Evolutionary conservation across 2,797 vertebrate genomes (phyloP).

Genomic region (Crocidura indochinensis): DNA sequence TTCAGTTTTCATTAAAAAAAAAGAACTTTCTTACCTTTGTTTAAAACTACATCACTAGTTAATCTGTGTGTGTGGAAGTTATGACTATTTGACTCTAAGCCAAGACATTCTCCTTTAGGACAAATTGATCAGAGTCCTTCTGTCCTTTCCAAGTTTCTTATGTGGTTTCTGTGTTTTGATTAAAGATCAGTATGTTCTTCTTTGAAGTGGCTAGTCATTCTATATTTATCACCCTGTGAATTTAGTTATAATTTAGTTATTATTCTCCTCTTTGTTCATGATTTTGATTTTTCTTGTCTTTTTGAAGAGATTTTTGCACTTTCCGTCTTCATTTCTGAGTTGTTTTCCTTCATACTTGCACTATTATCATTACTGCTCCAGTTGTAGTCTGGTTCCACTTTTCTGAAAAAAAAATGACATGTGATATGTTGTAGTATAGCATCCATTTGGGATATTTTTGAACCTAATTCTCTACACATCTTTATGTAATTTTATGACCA

Average conservation of each 20-base stretch:
- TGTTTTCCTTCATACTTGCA: not conserved
- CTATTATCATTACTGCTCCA: not conserved
- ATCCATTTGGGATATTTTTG: not conserved
- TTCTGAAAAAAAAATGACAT: not conserved
- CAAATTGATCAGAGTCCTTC: not conserved
- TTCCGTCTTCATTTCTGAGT: fast-evolving
- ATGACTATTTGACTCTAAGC: not conserved
- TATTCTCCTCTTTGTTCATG: not conserved
- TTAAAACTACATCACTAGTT: not conserved
- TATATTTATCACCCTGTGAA: not conserved
- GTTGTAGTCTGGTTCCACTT: not conserved
- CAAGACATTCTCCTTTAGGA: not conserved
- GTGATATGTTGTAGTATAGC: not conserved
- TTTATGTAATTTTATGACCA: not conserved
- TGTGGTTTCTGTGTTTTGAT: not conserved
- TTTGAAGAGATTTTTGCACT: not conserved
- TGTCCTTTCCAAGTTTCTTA: not conserved
- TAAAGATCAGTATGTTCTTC: not conserved
- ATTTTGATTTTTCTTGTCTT: not conserved
- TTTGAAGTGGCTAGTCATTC: constrained; percentile 59
- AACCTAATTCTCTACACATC: not conserved
- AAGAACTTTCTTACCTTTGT: not conserved
- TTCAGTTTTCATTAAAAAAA: constrained; percentile 12
- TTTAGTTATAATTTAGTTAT: not conserved
- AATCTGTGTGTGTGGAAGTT: not conserved